Percentiles rank a stretch among this genome's conserved stretches.
Conservation (phyloP, 1,140 invertebrate genomes). For the Cotesia chilonis region DNA sequence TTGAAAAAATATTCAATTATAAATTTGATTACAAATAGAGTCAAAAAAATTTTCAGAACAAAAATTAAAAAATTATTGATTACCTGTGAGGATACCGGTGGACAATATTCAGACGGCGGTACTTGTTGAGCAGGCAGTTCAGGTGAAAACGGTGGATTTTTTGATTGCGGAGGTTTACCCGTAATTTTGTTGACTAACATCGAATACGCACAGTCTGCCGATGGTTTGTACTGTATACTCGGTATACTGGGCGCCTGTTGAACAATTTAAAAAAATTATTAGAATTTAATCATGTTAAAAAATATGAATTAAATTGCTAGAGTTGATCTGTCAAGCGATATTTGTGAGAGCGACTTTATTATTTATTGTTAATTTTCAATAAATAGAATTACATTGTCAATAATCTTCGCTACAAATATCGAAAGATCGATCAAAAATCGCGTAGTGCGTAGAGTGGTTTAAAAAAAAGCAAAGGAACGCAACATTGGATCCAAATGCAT, state of each 20-base stretch:
- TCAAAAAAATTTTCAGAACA: constrained; percentile 8
- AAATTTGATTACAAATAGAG: constrained; percentile 9
- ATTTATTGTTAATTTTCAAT: neutral
- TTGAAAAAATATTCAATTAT: constrained; percentile 28
- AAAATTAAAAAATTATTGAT: constrained; percentile 5
- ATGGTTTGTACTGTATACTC: constrained; percentile 79
- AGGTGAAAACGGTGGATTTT: constrained; percentile 42
- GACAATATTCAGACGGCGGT: constrained; percentile 54
- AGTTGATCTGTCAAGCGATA: constrained; percentile 24
- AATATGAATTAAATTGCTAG: constrained; percentile 28
- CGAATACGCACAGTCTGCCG: constrained; percentile 84
- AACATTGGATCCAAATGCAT: constrained; percentile 47
- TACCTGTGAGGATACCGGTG: constrained; percentile 43
- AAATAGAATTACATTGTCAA: neutral
- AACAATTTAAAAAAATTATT: constrained; percentile 39
- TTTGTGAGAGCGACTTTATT: neutral
- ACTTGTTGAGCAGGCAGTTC: constrained; percentile 49
- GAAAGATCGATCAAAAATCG: constrained; percentile 27
- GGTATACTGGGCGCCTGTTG: constrained; percentile 73
- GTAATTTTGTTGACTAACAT: constrained; percentile 85
- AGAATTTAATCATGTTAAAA: constrained; percentile 24
- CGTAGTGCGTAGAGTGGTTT: constrained; percentile 28
- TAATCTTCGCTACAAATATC: constrained; percentile 30
- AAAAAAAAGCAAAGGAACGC: constrained; percentile 38
- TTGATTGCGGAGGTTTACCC: constrained; percentile 70